Percentiles rank a stretch among this genome's conserved stretches.
Evolutionary conservation across 2,888 invertebrate species (phyloP).

Genomic region (Ditylenchus weischeri): DNA sequence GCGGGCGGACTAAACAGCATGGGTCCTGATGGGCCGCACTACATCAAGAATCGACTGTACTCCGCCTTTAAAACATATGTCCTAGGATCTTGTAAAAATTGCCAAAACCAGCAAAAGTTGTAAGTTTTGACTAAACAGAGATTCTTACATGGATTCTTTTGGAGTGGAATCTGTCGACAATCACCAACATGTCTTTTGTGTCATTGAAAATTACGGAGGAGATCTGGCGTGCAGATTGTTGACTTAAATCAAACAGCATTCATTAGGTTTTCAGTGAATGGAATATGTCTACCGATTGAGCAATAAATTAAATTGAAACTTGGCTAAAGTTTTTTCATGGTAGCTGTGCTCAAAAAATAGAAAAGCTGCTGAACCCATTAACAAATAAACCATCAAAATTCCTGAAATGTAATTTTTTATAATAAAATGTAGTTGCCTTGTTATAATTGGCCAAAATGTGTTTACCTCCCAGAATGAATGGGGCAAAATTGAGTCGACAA

Average conservation of each 20-base stretch:
- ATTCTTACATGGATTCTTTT: conserved; percentile 45
- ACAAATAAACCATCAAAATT: conserved; percentile 36
- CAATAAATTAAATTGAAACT: conserved; percentile 42
- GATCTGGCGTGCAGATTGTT: conserved; percentile 45
- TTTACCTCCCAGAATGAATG: not conserved
- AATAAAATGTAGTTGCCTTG: no score
- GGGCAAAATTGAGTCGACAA: not conserved
- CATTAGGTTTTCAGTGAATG: not conserved
- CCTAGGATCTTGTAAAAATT: no score
- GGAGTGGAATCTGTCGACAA: conserved; percentile 51
- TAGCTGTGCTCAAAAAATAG: conserved; percentile 42
- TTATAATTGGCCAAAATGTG: no score
- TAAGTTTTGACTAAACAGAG: no score
- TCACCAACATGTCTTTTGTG: conserved; percentile 47
- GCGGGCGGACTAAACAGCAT: no score
- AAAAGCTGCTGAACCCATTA: conserved; percentile 49
- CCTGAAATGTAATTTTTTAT: not conserved
- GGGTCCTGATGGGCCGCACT: no score
- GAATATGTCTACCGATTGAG: conserved; percentile 39
- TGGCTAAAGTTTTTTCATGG: conserved; percentile 39
- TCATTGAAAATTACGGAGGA: conserved; percentile 52
- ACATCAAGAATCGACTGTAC: no score
- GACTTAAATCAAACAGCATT: conserved; percentile 33
- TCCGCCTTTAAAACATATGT: no score
- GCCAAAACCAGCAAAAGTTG: no score